phyloP scores from a whole-genome alignment of 1,140 invertebrate genomes.

The Chrysopa pallens region DNA sequence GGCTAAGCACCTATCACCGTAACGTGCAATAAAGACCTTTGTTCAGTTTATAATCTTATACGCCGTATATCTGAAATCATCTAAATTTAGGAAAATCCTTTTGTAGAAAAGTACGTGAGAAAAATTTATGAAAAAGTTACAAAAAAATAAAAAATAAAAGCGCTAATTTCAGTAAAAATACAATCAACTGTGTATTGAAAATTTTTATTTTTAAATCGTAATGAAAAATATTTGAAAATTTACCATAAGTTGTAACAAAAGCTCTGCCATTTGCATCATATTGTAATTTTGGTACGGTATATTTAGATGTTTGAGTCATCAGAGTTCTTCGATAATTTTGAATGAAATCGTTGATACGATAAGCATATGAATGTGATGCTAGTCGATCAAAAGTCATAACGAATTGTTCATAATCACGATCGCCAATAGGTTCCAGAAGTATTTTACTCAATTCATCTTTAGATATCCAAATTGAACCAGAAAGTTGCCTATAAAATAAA shows the following conservation, averaged over 20 bases:
- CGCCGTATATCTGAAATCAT: too few species aligned
- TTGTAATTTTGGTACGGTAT: conserved; percentile 39
- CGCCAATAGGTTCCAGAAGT: conserved; percentile 53
- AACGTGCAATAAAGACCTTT: too few species aligned
- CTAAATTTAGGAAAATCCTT: too few species aligned
- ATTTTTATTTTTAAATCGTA: too few species aligned
- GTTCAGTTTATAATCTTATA: too few species aligned
- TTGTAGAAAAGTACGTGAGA: too few species aligned
- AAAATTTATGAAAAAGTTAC: too few species aligned
- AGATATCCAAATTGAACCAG: conserved; percentile 43
- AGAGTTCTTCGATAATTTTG: conserved; percentile 42
- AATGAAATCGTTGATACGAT: conserved; percentile 48
- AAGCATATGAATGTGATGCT: conserved; percentile 47
- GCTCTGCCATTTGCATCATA: conserved; percentile 45
- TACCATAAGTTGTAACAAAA: conserved; percentile 46
- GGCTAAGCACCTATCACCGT: too few species aligned
- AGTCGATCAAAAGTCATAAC: conserved; percentile 52
- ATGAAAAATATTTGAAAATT: conserved; percentile 1
- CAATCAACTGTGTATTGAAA: too few species aligned
- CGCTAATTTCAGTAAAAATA: too few species aligned
- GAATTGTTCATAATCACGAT: conserved; percentile 58
- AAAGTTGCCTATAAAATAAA: conserved; percentile 26
- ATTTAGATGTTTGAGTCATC: conserved; percentile 27
- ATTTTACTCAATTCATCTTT: conserved; percentile 43
- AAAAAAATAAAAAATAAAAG: too few species aligned